These are phyloP conservation scores for Hemichromis elongatus DNA, from an alignment of 2,113 vertebrate species.

Conservation along the genomic window DNA sequence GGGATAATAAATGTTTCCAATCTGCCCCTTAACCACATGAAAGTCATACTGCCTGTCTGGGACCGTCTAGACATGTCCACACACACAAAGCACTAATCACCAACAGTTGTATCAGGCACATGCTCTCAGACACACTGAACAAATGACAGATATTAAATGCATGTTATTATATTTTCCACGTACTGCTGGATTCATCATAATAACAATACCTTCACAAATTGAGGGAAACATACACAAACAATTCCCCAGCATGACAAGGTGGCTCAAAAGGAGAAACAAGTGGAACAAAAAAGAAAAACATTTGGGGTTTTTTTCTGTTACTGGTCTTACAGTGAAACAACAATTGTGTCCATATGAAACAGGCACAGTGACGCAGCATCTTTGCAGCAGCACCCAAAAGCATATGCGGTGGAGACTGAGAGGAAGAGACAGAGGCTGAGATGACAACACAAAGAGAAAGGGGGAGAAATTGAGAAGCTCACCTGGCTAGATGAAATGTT, in stretches of 20 bases:
- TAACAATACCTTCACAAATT: not conserved
- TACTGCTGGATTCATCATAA: not conserved
- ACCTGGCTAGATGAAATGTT: conserved; percentile 50
- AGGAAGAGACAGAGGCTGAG: not conserved
- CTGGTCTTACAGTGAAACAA: not conserved
- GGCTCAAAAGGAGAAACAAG: not conserved
- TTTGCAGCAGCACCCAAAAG: conserved; percentile 49
- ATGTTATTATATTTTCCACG: not conserved
- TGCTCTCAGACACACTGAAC: not conserved
- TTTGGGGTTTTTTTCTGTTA: not conserved
- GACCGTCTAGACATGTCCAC: conserved; percentile 48
- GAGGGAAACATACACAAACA: not conserved
- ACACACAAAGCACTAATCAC: not conserved
- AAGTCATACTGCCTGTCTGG: conserved; percentile 4
- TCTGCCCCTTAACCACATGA: not conserved
- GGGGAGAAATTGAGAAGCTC: conserved; percentile 19
- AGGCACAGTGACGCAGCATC: conserved; percentile 68
- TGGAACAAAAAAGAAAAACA: not conserved
- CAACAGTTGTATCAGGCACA: not conserved
- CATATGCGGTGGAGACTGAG: conserved; percentile 9
- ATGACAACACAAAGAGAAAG: conserved; percentile 1
- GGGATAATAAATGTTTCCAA: not conserved
- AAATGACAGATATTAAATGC: not conserved
- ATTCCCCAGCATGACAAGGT: not conserved
- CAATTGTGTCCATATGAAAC: not conserved